Conservation (phyloP, 2,888 invertebrate genomes). For the Ptychoptera contaminata region DNA sequence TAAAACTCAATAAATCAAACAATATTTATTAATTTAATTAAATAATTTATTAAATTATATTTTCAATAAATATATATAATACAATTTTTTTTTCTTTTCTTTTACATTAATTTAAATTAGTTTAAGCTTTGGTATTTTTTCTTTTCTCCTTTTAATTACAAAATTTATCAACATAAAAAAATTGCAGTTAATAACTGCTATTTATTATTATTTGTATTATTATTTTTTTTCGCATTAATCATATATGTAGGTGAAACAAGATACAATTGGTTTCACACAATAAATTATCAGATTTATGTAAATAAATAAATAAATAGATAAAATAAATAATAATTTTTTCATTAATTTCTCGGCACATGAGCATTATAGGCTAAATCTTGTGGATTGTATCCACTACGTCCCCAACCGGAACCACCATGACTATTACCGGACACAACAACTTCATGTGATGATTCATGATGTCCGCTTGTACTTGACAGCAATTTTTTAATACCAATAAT, state of each 20-base stretch:
- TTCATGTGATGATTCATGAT: constrained; percentile 43
- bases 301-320: too few species aligned
- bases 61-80: too few species aligned
- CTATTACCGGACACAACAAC: constrained; percentile 56
- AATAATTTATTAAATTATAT: too few species aligned
- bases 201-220: too few species aligned
- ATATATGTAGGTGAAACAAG: background rate
- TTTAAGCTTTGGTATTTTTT: too few species aligned
- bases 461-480: constrained; percentile 46
- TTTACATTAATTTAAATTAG: too few species aligned
- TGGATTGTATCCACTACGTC: constrained; percentile 37
- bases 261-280: background rate
- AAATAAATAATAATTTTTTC: constrained; percentile 15
- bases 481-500: constrained; percentile 77
- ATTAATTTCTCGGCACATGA: constrained; percentile 28
- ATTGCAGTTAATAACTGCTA: background rate
- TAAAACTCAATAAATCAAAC: too few species aligned
- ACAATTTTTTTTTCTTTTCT: too few species aligned
- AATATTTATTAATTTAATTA: too few species aligned
- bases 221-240: background rate
- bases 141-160: background rate
- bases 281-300: too few species aligned
- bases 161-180: too few species aligned
- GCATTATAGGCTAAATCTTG: constrained; percentile 38
- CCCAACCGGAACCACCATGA: constrained; percentile 58